Evolutionary conservation across 2,888 invertebrate genomes (phyloP).

Genomic region (Morpho deidamia): DNA sequence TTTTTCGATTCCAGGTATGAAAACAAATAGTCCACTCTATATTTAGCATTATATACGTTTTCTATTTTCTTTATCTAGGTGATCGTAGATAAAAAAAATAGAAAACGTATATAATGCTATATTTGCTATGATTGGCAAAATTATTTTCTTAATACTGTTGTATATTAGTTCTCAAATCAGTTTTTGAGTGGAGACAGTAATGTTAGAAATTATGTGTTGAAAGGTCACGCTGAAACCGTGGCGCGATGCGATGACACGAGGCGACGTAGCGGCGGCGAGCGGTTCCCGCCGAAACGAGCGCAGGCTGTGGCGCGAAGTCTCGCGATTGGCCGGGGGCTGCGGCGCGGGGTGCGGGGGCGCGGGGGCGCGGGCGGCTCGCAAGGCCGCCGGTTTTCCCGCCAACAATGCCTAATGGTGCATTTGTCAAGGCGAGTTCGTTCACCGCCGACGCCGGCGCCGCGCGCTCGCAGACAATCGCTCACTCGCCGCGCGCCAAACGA

Average conservation of each 20-base stretch:
- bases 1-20: too few relatives aligned
- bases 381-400: constrained; percentile 78
- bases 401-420: constrained; percentile 80
- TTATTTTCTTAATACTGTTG: too few relatives aligned
- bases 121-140: too few relatives aligned
- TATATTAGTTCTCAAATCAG: too few relatives aligned
- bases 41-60: too few relatives aligned
- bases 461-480: constrained; percentile 57
- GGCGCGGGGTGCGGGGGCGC: constrained; percentile 56
- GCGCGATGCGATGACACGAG: constrained; percentile 33
- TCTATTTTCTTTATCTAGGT: too few relatives aligned
- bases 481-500: constrained; percentile 60
- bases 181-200: constrained; percentile 2
- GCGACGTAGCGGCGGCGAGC: constrained; percentile 40
- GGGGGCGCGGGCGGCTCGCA: constrained; percentile 68
- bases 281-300: constrained; percentile 67
- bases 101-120: too few relatives aligned
- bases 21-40: too few relatives aligned
- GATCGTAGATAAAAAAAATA: too few relatives aligned
- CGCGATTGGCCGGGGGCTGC: constrained; percentile 57
- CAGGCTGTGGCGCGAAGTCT: constrained; percentile 75
- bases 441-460: constrained; percentile 66
- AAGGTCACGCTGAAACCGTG: constrained; percentile 40
- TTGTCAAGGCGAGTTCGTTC: constrained; percentile 79
- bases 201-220: constrained; percentile 27